These are phyloP conservation scores for Aphaenogaster floridana DNA, from an alignment of 1,140 invertebrate species.

Conservation along the genomic window DNA sequence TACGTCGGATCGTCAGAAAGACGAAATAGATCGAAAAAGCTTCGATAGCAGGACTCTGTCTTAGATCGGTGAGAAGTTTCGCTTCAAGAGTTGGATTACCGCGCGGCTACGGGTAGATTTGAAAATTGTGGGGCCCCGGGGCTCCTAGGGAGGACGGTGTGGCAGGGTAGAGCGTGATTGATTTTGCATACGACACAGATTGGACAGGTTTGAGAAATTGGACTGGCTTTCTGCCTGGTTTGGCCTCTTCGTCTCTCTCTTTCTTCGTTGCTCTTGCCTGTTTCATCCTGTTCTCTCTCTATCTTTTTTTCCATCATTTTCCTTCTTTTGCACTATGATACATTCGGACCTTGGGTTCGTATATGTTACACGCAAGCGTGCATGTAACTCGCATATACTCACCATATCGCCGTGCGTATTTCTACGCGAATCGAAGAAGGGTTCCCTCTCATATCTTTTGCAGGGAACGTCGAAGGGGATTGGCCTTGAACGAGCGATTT, in stretches of 20 bases:
- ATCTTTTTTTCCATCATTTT: conserved; percentile 29
- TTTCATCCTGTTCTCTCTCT: conserved; percentile 62
- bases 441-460: conserved; percentile 73
- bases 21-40: conserved; percentile 67
- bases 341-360: conserved; percentile 60
- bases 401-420: conserved; percentile 71
- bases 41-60: conserved; percentile 47
- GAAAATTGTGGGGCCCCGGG: conserved; percentile 79
- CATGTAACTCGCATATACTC: conserved; percentile 55
- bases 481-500: conserved; percentile 80
- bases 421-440: conserved; percentile 72
- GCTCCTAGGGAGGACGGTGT: conserved; percentile 42
- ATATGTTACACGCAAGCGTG: conserved; percentile 15
- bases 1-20: conserved; percentile 32
- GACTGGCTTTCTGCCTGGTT: conserved; percentile 82
- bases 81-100: conserved; percentile 78
- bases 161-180: conserved; percentile 83
- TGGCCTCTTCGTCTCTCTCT: conserved; percentile 68
- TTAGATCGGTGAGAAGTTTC: conserved; percentile 74
- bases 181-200: conserved; percentile 88
- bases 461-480: conserved; percentile 77
- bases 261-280: conserved; percentile 51
- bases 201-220: conserved; percentile 88
- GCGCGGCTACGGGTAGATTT: conserved; percentile 79
- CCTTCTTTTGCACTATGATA: conserved; percentile 61